A percentile compares a stretch with the other conserved stretches of the same genome.
Evolutionary conservation across 2,888 invertebrate genomes (phyloP).

Genomic region (Willowsia nigromaculata): DNA sequence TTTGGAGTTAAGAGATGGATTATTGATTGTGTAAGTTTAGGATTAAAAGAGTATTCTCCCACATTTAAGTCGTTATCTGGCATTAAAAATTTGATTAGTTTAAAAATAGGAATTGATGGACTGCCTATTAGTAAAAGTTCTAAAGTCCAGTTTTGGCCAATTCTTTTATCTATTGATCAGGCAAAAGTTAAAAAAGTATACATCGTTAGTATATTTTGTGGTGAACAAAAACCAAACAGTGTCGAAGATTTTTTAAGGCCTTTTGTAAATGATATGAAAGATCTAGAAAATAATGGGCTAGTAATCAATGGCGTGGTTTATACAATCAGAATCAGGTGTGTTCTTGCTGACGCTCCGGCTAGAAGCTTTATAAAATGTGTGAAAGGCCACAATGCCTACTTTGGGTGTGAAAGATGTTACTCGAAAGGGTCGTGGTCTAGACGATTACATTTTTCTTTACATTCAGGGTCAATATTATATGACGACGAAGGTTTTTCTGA

Average conservation of each 20-base stretch:
- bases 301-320: not conserved
- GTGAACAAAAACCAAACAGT: conserved; percentile 23
- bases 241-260: conserved; percentile 29
- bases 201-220: conserved; percentile 32
- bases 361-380: conserved; percentile 56
- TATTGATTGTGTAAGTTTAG: not conserved
- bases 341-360: conserved; percentile 68
- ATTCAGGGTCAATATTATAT: not conserved
- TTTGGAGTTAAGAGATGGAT: conserved; percentile 34
- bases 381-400: conserved; percentile 61
- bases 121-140: conserved; percentile 55
- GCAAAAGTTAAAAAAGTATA: not conserved
- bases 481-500: conserved; percentile 53
- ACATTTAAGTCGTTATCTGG: not conserved
- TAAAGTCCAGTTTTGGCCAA: conserved; percentile 63
- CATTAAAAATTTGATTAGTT: conserved; percentile 20
- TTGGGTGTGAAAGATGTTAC: conserved; percentile 56
- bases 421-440: conserved; percentile 6
- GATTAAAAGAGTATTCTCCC: not conserved
- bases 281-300: conserved; percentile 40
- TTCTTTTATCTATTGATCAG: conserved; percentile 29
- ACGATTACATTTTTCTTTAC: not conserved
- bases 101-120: conserved; percentile 64
- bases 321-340: conserved; percentile 30
- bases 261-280: conserved; percentile 39